These are phyloP conservation scores for Neosilurus mollespiculum DNA, from an alignment of 2,797 vertebrate species.

Conservation along the genomic window DNA sequence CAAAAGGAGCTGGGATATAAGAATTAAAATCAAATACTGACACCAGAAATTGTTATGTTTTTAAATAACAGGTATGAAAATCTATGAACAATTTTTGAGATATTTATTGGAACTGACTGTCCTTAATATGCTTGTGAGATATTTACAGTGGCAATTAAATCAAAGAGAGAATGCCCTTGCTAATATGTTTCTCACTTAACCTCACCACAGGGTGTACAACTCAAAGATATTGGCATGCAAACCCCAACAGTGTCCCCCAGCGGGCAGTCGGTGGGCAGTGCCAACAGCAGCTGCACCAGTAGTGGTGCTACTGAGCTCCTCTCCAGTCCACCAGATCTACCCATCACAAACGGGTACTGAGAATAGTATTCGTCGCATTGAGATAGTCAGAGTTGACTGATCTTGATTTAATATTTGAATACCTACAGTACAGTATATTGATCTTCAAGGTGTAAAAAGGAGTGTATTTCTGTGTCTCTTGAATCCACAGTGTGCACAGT, in stretches of 20 bases:
- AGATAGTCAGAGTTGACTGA: neutral
- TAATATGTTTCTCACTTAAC: conserved; percentile 7
- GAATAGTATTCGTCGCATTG: neutral
- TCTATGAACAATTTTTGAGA: neutral
- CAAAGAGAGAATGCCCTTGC: neutral
- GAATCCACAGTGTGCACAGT: conserved; percentile 78
- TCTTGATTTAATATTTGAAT: neutral
- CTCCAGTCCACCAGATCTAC: conserved; percentile 77
- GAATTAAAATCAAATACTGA: neutral
- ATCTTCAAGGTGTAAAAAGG: neutral
- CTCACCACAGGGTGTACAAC: conserved; percentile 78
- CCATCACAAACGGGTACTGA: conserved; percentile 83
- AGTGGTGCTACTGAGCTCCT: conserved; percentile 82
- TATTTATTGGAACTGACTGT: neutral
- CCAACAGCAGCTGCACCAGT: conserved; percentile 80
- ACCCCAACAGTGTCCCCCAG: conserved; percentile 85
- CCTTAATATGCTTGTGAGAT: neutral
- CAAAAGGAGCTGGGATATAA: neutral
- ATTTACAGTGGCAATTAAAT: conserved; percentile 1
- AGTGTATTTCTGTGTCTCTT: neutral
- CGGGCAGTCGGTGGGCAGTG: conserved; percentile 86
- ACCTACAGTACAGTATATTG: neutral
- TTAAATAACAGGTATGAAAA: neutral
- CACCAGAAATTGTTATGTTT: neutral
- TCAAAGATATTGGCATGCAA: conserved; percentile 81